phyloP scores from a whole-genome alignment of 1,140 invertebrate species.

The Trichonephila clavipes region DNA sequence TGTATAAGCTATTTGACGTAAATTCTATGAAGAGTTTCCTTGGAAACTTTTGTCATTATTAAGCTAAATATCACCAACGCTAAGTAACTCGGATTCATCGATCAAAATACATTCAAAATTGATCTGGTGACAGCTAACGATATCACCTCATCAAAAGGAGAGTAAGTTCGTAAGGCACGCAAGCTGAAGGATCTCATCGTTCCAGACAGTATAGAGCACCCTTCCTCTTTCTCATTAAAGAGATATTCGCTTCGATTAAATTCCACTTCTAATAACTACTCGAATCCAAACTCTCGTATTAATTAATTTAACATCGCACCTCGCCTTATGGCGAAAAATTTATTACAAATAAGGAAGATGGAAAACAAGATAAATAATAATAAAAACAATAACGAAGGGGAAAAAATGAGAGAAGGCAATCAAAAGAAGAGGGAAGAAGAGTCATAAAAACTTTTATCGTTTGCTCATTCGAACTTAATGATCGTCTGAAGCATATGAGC shows the following conservation, averaged over 20 bases:
- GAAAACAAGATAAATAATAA: neutral
- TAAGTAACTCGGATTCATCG: neutral
- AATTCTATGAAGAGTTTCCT: too few species aligned
- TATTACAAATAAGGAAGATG: neutral
- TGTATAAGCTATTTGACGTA: too few species aligned
- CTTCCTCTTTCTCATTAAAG: neutral
- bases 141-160: neutral
- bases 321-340: neutral
- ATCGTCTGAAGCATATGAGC: conserved; percentile 29
- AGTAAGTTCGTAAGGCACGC: neutral
- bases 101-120: neutral
- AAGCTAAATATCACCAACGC: neutral
- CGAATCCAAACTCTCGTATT: neutral
- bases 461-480: conserved; percentile 46
- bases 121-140: neutral
- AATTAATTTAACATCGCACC: conserved; percentile 10
- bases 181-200: neutral
- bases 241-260: neutral
- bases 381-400: neutral
- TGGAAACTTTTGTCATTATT: too few species aligned
- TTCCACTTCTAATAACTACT: neutral
- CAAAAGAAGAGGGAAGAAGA: neutral
- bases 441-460: conserved; percentile 35
- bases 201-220: neutral
- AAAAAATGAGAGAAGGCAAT: neutral